Percentiles rank a stretch among this genome's conserved stretches.
Conservation (phyloP, 2,797 vertebrate species). For the Pelochelys cantorii region DNA sequence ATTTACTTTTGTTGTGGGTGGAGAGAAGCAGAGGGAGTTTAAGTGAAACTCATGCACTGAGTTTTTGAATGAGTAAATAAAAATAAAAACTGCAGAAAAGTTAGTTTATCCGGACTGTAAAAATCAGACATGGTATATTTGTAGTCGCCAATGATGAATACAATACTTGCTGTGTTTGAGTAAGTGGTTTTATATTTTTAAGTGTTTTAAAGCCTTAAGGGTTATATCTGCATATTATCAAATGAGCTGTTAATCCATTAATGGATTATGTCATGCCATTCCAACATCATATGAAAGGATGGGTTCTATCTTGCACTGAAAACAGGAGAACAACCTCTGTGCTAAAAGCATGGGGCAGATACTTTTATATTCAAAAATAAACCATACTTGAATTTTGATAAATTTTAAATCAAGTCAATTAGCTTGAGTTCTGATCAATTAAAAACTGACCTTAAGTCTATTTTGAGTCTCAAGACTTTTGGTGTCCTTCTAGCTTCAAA, state of each 20-base stretch:
- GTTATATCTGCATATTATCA: neutral
- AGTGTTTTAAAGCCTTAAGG: neutral
- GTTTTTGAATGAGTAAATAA: neutral
- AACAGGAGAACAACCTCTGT: neutral
- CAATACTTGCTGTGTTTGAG: neutral
- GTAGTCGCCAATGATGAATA: neutral
- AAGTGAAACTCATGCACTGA: neutral
- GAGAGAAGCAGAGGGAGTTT: neutral
- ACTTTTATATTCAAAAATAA: neutral
- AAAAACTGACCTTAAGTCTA: neutral
- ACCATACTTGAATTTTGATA: neutral
- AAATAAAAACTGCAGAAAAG: neutral
- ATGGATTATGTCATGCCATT: neutral
- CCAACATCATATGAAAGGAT: neutral
- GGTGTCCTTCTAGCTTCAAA: neutral
- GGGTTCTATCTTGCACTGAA: neutral
- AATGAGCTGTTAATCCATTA: neutral
- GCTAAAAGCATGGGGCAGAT: neutral
- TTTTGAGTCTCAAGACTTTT: neutral
- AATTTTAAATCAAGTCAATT: neutral
- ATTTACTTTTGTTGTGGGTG: slow-evolving; percentile 1
- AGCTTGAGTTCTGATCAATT: neutral
- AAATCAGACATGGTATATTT: neutral
- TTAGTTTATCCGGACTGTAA: neutral
- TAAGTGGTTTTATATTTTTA: neutral